Conservation (phyloP, 2,113 vertebrate species). For the Hydrolagus affinis region DNA sequence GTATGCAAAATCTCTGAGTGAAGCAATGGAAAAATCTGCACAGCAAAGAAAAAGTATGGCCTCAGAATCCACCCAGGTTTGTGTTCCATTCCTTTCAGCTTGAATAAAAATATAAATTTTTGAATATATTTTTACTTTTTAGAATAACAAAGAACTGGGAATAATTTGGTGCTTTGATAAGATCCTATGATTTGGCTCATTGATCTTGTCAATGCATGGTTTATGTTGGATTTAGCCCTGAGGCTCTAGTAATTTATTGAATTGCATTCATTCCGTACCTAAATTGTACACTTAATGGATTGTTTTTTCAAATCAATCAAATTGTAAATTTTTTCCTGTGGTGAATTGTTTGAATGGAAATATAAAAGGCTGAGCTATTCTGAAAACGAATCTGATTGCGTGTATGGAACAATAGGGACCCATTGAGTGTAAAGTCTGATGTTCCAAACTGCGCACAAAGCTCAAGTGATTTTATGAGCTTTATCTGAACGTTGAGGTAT, state of each 20-base stretch:
- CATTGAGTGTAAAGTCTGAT: background rate
- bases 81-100: background rate
- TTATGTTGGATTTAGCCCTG: background rate
- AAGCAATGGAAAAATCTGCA: slow-evolving; percentile 93
- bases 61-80: slow-evolving; percentile 76
- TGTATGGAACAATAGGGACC: background rate
- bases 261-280: background rate
- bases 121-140: background rate
- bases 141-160: background rate
- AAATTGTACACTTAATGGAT: background rate
- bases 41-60: slow-evolving; percentile 93
- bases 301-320: background rate
- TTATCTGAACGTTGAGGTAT: background rate
- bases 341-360: background rate
- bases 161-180: background rate
- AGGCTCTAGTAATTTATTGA: background rate
- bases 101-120: background rate
- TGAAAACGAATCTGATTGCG: background rate
- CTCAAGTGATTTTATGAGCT: background rate
- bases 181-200: background rate
- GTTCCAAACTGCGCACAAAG: background rate
- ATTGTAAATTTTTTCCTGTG: background rate
- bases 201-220: background rate
- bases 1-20: slow-evolving; percentile 94
- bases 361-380: background rate